phyloP scores from a whole-genome alignment of 1,140 invertebrate species.

The Pemphigus obesinymphae region DNA sequence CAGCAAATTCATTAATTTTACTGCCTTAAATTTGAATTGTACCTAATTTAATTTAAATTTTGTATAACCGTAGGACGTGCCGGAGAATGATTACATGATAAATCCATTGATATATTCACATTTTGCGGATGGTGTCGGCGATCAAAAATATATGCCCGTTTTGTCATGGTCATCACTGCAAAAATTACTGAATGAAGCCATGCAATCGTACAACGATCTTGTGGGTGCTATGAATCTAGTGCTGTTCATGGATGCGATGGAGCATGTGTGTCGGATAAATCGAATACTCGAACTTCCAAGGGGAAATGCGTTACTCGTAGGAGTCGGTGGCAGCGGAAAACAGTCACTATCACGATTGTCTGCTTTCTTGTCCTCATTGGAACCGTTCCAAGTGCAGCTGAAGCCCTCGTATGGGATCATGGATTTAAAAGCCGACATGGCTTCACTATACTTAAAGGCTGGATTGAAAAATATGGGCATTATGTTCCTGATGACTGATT shows the following conservation, averaged over 20 bases:
- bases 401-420: constrained; percentile 79
- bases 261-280: constrained; percentile 81
- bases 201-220: constrained; percentile 67
- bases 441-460: constrained; percentile 77
- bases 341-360: constrained; percentile 83
- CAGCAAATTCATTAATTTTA: too few species aligned
- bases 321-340: constrained; percentile 91
- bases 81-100: constrained; percentile 61
- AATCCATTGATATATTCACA: constrained; percentile 82
- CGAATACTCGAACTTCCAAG: constrained; percentile 85
- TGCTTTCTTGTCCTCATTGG: constrained; percentile 80
- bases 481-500: constrained; percentile 90
- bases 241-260: constrained; percentile 92
- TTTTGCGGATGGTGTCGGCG: constrained; percentile 87
- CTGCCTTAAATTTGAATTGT: too few species aligned
- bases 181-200: constrained; percentile 72
- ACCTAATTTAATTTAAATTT: too few species aligned
- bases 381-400: constrained; percentile 87
- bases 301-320: constrained; percentile 86
- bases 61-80: constrained; percentile 55
- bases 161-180: constrained; percentile 66
- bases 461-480: constrained; percentile 82
- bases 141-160: constrained; percentile 84
- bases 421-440: constrained; percentile 79
- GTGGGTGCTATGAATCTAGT: constrained; percentile 91